Percentiles rank a stretch among this genome's conserved stretches.
These are phyloP conservation scores for Hyla sarda DNA, from an alignment of 2,113 vertebrate species.

Conservation along the genomic window DNA sequence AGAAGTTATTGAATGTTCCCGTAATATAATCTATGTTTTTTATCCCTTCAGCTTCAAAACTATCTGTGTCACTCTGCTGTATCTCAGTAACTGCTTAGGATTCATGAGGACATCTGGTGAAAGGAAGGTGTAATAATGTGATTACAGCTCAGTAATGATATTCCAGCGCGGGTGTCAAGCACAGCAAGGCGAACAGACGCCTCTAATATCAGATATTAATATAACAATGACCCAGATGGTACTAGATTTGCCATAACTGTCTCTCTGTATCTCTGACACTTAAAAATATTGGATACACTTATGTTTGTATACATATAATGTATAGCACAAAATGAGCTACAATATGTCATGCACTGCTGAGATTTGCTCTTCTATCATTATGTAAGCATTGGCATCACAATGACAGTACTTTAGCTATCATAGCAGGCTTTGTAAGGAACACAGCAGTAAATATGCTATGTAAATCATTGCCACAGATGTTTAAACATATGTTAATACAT, in stretches of 20 bases:
- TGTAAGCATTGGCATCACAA: conserved; percentile 33
- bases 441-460: conserved; percentile 44
- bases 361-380: conserved; percentile 38
- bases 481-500: conserved; percentile 47
- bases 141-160: conserved; percentile 37
- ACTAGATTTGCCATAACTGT: conserved; percentile 37
- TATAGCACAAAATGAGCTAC: conserved; percentile 44
- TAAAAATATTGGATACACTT: conserved; percentile 42
- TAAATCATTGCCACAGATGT: conserved; percentile 36
- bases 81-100: conserved; percentile 23
- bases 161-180: conserved; percentile 26
- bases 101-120: conserved; percentile 48
- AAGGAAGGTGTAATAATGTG: conserved; percentile 44
- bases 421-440: conserved; percentile 32
- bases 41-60: background rate
- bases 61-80: background rate
- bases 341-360: conserved; percentile 42
- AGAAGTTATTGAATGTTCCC: background rate
- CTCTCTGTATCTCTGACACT: conserved; percentile 33
- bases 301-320: conserved; percentile 42
- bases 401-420: conserved; percentile 28
- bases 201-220: conserved; percentile 45
- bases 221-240: conserved; percentile 48
- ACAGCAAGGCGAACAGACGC: conserved; percentile 35
- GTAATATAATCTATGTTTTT: background rate